Evolutionary conservation across 2,888 invertebrate genomes (phyloP).

Genomic region (Drosophila mulleri): DNA sequence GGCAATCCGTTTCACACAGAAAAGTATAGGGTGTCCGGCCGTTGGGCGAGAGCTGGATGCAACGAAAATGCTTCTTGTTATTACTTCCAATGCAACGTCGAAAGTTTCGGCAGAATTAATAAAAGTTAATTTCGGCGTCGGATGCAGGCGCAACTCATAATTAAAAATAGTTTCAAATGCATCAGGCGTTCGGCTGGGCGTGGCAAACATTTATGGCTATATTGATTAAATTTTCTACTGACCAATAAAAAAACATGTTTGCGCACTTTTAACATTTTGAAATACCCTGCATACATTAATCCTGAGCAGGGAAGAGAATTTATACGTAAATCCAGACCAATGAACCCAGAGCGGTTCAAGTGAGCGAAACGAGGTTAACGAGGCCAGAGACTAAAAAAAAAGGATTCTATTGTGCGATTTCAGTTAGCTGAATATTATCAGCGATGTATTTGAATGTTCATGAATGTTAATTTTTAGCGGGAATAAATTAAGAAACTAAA

Average conservation of each 20-base stretch:
- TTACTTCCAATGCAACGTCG: conserved; percentile 36
- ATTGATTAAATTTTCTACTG: conserved; percentile 65
- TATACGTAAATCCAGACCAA: not conserved
- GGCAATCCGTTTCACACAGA: too few relatives aligned
- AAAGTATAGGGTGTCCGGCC: conserved; percentile 1
- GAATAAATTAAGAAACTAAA: not conserved
- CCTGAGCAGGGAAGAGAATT: not conserved
- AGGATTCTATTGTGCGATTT: not conserved
- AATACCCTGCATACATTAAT: conserved; percentile 8
- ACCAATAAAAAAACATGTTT: conserved; percentile 22
- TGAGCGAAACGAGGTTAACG: conserved; percentile 1
- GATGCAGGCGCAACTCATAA: conserved; percentile 70
- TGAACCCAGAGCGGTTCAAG: not conserved
- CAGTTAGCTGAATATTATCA: not conserved
- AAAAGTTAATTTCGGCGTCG: conserved; percentile 68
- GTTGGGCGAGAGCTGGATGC: not conserved
- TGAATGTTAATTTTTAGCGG: not conserved
- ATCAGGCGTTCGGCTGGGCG: conserved; percentile 22
- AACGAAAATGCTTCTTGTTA: conserved; percentile 14
- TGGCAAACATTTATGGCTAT: conserved; percentile 26
- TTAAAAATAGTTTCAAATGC: conserved; percentile 73
- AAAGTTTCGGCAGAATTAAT: conserved; percentile 63
- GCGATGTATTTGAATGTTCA: not conserved
- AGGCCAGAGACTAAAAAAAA: conserved; percentile 1
- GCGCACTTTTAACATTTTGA: not conserved